Base-by-base conservation (phyloP, 2,113 vertebrate species). In the Bucco capensis region DNA sequence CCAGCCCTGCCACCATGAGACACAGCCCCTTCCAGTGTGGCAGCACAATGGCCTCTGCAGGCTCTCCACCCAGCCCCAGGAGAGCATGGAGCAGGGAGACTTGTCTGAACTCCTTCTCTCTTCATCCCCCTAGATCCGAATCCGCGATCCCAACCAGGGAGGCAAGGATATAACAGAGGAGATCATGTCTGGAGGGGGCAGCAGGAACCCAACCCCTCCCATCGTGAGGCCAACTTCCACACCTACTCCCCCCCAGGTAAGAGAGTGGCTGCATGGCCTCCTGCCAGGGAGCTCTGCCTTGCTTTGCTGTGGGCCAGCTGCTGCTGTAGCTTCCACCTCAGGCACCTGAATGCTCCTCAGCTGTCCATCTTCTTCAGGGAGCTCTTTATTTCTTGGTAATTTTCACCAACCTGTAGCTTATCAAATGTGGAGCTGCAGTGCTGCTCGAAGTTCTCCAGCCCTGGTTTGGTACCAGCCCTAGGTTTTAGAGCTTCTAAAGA, bases 91-190 rank as follows among this genome's bases (percentile, higher is more conserved):
- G 9, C 1, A 3, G 42, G 21, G 27, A 4, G 44, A n/a, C 42
- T 6, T 12, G 9, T 44, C 50, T 79, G 58, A 76, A 16, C 17
- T 7, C 6, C 71, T 82, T 82, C 73, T 74, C 64, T 66, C 25
- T 92, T 91, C 66, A 17, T 84, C 49, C 24, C 78, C 75, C 3
- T 89, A 99, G 99, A 99, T 99, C 97, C 98, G 99, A 95, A 99
- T 99, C 96, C 98, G 99, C 70, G 99, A 99, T 97, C 99, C 99
- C 79, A 99, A 99, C 97, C 99, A 99, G 96, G 99, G 99, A 38
- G 99, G 99, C 92, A 98, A 97, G 97, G 99, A 99, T 86, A 99
- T 99, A 97, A 99, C 99, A 6, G 99, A 99, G 90, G 99, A 99
- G 96, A 99, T 99, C 89, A 98, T 99, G 99, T 98, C 98, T n/a